A percentile compares a stretch with the other conserved stretches of the same genome.
These are phyloP conservation scores for Tamias sibiricus DNA, from an alignment of 2,113 vertebrate genomes.

Conservation along the genomic window DNA sequence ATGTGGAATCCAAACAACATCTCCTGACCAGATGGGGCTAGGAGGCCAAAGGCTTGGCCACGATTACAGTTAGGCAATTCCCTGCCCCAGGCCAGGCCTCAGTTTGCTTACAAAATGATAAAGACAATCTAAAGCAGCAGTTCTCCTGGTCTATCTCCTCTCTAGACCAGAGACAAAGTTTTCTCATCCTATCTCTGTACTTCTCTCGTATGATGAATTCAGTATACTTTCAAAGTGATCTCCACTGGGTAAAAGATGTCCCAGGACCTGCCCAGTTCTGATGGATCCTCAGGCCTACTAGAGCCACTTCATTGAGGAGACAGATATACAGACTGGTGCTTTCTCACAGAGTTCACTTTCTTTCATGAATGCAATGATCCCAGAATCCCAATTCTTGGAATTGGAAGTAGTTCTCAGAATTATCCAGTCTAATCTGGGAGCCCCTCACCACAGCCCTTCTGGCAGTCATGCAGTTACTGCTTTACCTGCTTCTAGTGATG, in stretches of 20 bases:
- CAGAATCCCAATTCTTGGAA: background rate
- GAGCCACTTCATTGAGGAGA: background rate
- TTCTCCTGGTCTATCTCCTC: background rate
- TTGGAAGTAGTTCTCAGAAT: background rate
- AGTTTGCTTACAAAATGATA: background rate
- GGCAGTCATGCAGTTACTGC: background rate
- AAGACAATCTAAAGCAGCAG: background rate
- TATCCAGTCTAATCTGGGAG: background rate
- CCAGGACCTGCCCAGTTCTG: background rate
- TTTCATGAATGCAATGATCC: background rate
- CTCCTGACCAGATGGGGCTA: slow-evolving; percentile 20
- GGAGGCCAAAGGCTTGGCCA: background rate
- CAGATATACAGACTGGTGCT: background rate
- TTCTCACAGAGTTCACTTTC: background rate
- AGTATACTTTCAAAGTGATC: slow-evolving; percentile 1
- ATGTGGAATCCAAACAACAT: background rate
- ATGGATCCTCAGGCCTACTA: background rate
- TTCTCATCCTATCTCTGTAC: background rate
- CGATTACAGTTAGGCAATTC: background rate
- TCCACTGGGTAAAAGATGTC: background rate
- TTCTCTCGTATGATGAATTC: background rate
- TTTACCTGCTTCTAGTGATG: background rate
- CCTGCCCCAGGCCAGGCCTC: background rate
- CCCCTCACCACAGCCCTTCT: background rate
- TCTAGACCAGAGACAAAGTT: background rate